Evolutionary conservation across 2,113 vertebrate genomes (phyloP), one percentile per base, ranked within the genome.

Genomic region (Strigops habroptila): DNA sequence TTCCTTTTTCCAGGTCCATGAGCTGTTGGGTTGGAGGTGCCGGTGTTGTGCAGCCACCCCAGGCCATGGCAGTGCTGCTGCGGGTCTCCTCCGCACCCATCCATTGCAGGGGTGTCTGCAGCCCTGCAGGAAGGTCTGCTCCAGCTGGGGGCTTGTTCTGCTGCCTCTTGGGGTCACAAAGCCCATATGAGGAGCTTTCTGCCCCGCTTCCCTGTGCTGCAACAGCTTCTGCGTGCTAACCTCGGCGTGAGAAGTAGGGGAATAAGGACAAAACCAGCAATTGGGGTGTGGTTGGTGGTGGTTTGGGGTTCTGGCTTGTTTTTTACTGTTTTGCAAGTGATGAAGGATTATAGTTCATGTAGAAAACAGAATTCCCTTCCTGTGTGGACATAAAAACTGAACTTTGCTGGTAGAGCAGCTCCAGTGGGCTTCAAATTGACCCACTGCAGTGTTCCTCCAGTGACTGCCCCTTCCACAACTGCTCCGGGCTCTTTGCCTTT

Each of bases 31-130:
- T 7, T n/a, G 33, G 33, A 59, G 57, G 6, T 59, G 33, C 21
- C 5, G 0, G 13, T 59, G 57, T 1, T 59, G 55, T 23, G 57
- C 57, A 10, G 13, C 9, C 2, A n/a, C 21, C 57, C 57, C 57
- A 59, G 57, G 33, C 55, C 55, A 22, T n/a, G 31, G 55, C 55
- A 22, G 19, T 3, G 6, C 57, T 59, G 55, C 33, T 28, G 37
- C 0, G 0, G 5, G 15, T 39, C n/a, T 39, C 23, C 10, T 6
- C 65, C 4, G 23, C 8, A 1, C 8, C 21, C 17, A 2, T 3
- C 17, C 8, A 0, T 6, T 23, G 18, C 41, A 8, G 77, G 41
- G 7, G 19, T 14, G 43, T 2, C 30, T 33, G n/a, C 8, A 18
- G 14, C 52, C 41, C 64, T 27, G 30, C 2, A 16, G 60, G 30